phyloP scores from a whole-genome alignment of 2,797 vertebrate species.

The Cyprinella venusta region DNA sequence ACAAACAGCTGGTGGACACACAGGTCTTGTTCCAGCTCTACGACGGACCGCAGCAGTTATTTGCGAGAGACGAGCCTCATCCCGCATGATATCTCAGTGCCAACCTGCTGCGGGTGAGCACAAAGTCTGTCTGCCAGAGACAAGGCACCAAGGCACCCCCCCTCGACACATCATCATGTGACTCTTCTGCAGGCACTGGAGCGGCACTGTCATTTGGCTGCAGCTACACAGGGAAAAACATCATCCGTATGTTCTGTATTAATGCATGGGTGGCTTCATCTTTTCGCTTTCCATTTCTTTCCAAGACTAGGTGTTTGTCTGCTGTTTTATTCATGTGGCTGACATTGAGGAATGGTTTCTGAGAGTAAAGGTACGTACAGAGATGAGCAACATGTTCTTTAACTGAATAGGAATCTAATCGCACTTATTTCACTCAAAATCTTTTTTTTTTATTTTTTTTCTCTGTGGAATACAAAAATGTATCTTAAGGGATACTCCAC shows the following conservation, averaged over 20 bases:
- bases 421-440: constrained; percentile 5
- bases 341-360: constrained; percentile 21
- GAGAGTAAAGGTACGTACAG: not conserved
- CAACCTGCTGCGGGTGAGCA: constrained; percentile 30
- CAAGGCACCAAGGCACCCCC: constrained; percentile 42
- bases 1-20: constrained; percentile 58
- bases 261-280: constrained; percentile 41
- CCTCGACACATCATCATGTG: constrained; percentile 36
- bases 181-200: constrained; percentile 52
- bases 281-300: constrained; percentile 36
- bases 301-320: not conserved
- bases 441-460: no score
- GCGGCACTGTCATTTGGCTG: constrained; percentile 44
- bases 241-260: constrained; percentile 47
- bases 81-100: constrained; percentile 35
- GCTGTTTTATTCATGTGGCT: constrained; percentile 58
- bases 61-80: constrained; percentile 12
- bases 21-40: constrained; percentile 53
- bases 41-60: constrained; percentile 45
- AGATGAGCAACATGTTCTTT: constrained; percentile 16
- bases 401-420: not conserved
- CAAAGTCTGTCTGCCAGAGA: constrained; percentile 45
- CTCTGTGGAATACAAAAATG: not conserved
- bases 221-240: constrained; percentile 26
- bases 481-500: no score